Conservation (phyloP, 1,140 invertebrate genomes). For the Halictus rubicundus region DNA sequence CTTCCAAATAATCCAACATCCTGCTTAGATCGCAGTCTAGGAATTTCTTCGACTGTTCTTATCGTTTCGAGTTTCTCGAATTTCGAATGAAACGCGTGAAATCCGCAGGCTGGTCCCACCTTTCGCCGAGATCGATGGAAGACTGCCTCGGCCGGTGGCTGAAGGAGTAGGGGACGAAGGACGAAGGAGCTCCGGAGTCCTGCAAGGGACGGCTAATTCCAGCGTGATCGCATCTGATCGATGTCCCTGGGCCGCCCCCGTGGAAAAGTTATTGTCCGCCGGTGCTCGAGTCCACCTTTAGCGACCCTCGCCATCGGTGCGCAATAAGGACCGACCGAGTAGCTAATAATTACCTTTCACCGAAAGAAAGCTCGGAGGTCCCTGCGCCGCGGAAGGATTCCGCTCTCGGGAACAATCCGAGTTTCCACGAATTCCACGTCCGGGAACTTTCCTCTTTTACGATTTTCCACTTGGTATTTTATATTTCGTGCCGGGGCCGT, state of each 20-base stretch:
- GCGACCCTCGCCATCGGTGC: not conserved
- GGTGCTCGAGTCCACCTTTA: slow-evolving; percentile 11
- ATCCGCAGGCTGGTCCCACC: not conserved
- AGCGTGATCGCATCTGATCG: slow-evolving; percentile 78
- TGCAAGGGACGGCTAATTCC: slow-evolving; percentile 80
- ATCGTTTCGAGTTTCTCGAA: no score
- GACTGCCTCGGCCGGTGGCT: slow-evolving; percentile 45
- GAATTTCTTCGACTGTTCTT: no score
- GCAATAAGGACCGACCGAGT: not conserved
- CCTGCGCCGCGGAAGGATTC: not conserved
- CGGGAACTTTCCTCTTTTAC: not conserved
- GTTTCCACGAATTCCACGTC: not conserved
- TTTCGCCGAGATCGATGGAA: slow-evolving; percentile 32
- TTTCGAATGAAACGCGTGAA: no score
- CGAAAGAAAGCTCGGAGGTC: not conserved
- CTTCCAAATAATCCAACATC: no score
- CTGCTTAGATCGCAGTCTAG: no score
- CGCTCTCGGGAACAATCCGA: not conserved
- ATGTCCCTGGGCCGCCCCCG: slow-evolving; percentile 73
- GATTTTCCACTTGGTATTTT: not conserved
- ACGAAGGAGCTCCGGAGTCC: slow-evolving; percentile 68
- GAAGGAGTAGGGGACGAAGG: slow-evolving; percentile 36
- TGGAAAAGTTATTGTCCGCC: slow-evolving; percentile 73
- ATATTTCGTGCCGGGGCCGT: not conserved
- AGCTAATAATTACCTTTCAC: not conserved